Evolutionary conservation across 2,113 vertebrate genomes (phyloP).

Genomic region (Lasiurus borealis): DNA sequence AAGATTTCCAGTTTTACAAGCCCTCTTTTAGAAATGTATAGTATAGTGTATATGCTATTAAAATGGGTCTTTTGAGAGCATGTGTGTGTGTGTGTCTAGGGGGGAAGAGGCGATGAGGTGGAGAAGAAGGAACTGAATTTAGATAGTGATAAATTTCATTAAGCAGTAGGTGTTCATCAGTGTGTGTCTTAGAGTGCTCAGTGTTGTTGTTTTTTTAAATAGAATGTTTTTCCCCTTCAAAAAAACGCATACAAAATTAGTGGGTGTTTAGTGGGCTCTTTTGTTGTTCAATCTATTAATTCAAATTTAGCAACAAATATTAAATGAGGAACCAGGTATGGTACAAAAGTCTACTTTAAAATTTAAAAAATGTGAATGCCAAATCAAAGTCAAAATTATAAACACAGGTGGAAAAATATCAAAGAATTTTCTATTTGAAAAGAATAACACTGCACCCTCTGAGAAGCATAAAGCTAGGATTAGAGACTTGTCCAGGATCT

Average conservation of each 20-base stretch:
- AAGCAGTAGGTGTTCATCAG: constrained; percentile 63
- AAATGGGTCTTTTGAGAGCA: not conserved
- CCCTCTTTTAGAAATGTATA: not conserved
- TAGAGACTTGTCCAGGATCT: not conserved
- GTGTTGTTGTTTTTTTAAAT: constrained; percentile 58
- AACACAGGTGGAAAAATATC: constrained; percentile 60
- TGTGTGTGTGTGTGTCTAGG: not conserved
- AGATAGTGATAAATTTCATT: constrained; percentile 72
- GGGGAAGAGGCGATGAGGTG: not conserved
- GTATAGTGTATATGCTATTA: not conserved
- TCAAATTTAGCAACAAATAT: constrained; percentile 77
- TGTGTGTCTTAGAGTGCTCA: constrained; percentile 51
- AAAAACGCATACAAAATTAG: not conserved
- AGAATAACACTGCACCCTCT: constrained; percentile 37
- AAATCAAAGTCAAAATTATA: constrained; percentile 64
- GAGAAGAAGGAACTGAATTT: constrained; percentile 73
- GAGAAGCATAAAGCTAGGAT: constrained; percentile 19
- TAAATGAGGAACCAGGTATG: constrained; percentile 77
- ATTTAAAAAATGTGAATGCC: constrained; percentile 70
- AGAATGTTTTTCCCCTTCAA: constrained; percentile 50
- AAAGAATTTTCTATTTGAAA: constrained; percentile 58
- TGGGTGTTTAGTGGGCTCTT: constrained; percentile 51
- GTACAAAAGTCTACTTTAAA: constrained; percentile 63
- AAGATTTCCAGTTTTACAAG: constrained; percentile 30
- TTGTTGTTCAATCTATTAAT: constrained; percentile 76